Conservation (phyloP, 2,888 invertebrate species). For the Octonoba sinensis region DNA sequence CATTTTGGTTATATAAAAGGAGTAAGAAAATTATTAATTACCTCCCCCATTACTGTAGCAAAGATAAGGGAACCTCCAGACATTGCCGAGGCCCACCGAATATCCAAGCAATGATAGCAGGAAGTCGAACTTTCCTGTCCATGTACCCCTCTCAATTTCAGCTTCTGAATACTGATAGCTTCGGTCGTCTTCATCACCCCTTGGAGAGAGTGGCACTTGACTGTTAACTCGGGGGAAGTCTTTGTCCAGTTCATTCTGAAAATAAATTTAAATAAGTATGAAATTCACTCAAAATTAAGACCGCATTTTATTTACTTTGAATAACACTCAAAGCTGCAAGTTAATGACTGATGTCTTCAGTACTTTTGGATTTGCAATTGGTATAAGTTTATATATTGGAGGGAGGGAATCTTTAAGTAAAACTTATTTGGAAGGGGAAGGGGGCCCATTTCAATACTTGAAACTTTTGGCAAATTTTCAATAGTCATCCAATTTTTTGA, state of each 20-base stretch:
- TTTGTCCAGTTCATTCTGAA: constrained; percentile 62
- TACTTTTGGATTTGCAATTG: too few species aligned
- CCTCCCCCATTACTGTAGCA: constrained; percentile 73
- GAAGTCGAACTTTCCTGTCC: constrained; percentile 64
- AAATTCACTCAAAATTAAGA: neutral
- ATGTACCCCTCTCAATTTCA: constrained; percentile 63
- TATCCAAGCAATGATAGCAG: constrained; percentile 76
- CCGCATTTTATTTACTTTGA: neutral
- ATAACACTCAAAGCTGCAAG: neutral
- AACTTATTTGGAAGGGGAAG: too few species aligned
- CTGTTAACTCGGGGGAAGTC: constrained; percentile 66
- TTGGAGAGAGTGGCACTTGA: constrained; percentile 72
- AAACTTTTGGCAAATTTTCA: too few species aligned
- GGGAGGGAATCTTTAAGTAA: too few species aligned
- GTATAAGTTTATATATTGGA: too few species aligned
- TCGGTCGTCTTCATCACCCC: constrained; percentile 66
- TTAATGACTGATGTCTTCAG: too few species aligned
- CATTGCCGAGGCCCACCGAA: constrained; percentile 77
- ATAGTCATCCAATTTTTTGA: too few species aligned
- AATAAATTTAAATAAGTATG: neutral
- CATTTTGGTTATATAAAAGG: too few species aligned
- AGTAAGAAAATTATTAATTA: constrained; percentile 1
- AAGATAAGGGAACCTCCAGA: constrained; percentile 78
- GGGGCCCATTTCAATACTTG: too few species aligned
- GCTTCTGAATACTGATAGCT: constrained; percentile 63